Conservation (phyloP, 2,797 vertebrate genomes). For the Anisognathus igniventris region DNA sequence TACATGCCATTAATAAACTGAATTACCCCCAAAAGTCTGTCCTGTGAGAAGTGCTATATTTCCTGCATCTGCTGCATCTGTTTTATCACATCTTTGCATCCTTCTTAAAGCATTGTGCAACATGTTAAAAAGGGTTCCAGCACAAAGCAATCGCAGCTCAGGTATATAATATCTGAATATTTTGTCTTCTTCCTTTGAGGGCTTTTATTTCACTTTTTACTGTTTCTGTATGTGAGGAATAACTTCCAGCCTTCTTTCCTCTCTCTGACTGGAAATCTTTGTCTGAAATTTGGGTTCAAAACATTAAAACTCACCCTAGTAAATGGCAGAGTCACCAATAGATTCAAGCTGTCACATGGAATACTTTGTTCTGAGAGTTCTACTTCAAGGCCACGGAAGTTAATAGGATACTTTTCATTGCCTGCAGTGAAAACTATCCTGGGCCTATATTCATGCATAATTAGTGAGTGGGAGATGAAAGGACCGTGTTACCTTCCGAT, state of each 20-base stretch:
- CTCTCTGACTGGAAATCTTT: not conserved
- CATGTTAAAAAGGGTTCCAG: constrained; percentile 23
- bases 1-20: constrained; percentile 69
- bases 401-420: not conserved
- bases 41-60: constrained; percentile 60
- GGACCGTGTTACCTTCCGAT: not conserved
- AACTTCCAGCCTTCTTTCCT: not conserved
- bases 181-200: not conserved
- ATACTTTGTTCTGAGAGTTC: not conserved
- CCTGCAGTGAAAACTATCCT: constrained; percentile 16
- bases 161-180: not conserved
- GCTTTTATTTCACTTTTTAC: not conserved
- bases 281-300: not conserved
- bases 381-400: not conserved
- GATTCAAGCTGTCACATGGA: not conserved
- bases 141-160: constrained; percentile 17
- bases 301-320: not conserved
- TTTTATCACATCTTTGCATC: constrained; percentile 65
- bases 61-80: constrained; percentile 64
- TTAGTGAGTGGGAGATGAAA: constrained; percentile 27
- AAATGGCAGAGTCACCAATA: not conserved
- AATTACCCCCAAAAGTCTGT: constrained; percentile 68
- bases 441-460: not conserved
- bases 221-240: not conserved
- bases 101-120: constrained; percentile 50